These are phyloP conservation scores for Ceyx margarethae DNA, from an alignment of 2,113 vertebrate species.

Conservation along the genomic window DNA sequence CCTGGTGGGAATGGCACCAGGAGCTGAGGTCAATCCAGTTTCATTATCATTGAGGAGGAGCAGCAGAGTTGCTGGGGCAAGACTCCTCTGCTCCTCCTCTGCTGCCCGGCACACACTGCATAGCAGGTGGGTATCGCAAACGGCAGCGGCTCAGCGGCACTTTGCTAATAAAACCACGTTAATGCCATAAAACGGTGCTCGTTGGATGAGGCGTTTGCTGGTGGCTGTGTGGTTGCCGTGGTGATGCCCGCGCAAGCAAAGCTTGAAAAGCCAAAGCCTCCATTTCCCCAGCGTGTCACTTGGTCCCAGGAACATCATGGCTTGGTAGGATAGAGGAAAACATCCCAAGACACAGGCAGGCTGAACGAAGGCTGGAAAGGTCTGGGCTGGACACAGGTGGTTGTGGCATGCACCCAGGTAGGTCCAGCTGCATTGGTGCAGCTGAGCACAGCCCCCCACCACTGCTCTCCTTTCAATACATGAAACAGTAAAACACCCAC, in stretches of 20 bases:
- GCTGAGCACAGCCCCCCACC: neutral
- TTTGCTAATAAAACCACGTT: rapidly evolving
- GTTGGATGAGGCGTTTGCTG: neutral
- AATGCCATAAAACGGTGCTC: neutral
- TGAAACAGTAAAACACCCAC: rapidly evolving
- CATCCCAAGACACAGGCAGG: rapidly evolving
- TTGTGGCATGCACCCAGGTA: rapidly evolving
- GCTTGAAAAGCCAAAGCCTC: slow-evolving; percentile 24
- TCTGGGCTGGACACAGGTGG: rapidly evolving
- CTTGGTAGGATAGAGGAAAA: neutral
- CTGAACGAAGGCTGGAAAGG: neutral
- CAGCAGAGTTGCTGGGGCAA: neutral
- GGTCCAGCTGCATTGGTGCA: rapidly evolving
- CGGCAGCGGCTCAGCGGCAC: rapidly evolving
- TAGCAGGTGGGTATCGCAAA: rapidly evolving
- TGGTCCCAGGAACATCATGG: neutral
- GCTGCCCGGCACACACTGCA: rapidly evolving
- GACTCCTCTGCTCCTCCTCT: neutral
- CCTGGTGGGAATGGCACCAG: rapidly evolving
- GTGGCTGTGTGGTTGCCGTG: slow-evolving; percentile 26
- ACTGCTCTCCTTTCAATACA: neutral
- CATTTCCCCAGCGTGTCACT: slow-evolving; percentile 2
- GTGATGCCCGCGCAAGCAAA: slow-evolving; percentile 43
- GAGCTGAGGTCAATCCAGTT: neutral
- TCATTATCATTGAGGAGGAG: rapidly evolving